Evolutionary conservation across 2,113 vertebrate species (phyloP).

Genomic region (Syrrhaptes paradoxus): DNA sequence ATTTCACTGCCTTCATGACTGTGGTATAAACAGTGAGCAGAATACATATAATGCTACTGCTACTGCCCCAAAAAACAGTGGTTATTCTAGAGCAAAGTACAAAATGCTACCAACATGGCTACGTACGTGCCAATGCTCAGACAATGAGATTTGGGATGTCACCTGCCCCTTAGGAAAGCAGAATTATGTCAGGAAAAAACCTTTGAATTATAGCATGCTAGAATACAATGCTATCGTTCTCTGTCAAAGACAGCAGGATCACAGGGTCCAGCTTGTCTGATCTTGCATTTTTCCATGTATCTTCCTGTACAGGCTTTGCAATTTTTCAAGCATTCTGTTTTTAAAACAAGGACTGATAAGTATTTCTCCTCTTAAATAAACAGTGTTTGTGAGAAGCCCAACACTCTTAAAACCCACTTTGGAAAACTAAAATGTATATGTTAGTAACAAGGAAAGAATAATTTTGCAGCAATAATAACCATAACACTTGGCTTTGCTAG

Average conservation of each 20-base stretch:
- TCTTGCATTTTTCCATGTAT: neutral
- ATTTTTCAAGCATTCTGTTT: neutral
- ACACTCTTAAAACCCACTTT: neutral
- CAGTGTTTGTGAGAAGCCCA: neutral
- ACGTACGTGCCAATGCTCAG: accelerated
- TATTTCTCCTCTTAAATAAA: neutral
- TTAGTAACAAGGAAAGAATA: neutral
- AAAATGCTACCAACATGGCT: neutral
- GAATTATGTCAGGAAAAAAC: neutral
- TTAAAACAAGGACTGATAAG: neutral
- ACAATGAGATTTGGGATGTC: neutral
- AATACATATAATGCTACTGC: neutral
- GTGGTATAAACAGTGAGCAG: neutral
- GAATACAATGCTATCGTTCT: neutral
- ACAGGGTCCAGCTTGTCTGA: neutral
- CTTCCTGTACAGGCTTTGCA: neutral
- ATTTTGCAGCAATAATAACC: neutral
- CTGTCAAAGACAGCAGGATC: neutral
- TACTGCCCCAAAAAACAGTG: neutral
- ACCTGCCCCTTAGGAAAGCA: neutral
- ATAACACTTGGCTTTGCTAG: neutral
- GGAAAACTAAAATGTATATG: neutral
- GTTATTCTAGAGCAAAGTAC: neutral
- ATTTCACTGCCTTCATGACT: neutral
- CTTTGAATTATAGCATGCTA: neutral